These are phyloP conservation scores for Leptatherina wallacei DNA, from an alignment of 2,797 vertebrate genomes.

Conservation along the genomic window DNA sequence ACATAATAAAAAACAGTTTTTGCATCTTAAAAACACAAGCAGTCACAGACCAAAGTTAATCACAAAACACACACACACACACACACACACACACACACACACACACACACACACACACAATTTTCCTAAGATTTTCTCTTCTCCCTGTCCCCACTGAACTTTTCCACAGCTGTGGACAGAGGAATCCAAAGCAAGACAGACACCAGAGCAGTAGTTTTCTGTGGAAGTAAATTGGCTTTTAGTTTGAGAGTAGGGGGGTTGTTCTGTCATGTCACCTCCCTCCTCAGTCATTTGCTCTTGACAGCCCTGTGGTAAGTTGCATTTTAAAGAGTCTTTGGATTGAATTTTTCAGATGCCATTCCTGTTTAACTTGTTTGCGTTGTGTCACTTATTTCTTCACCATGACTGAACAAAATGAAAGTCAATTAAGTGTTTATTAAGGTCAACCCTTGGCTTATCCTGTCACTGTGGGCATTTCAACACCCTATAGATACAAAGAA, in stretches of 20 bases:
- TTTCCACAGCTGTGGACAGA: slow-evolving; percentile 78
- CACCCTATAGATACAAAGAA: slow-evolving; percentile 45
- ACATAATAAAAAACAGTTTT: too few relatives aligned
- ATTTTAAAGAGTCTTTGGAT: slow-evolving; percentile 70
- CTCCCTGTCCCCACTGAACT: slow-evolving; percentile 52
- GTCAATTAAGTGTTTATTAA: slow-evolving; percentile 78
- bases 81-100: too few relatives aligned
- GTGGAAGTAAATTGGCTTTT: slow-evolving; percentile 12
- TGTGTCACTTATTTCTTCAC: slow-evolving; percentile 72
- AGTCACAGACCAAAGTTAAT: too few relatives aligned
- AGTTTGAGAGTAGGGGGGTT: slow-evolving; percentile 21
- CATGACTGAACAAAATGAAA: slow-evolving; percentile 76
- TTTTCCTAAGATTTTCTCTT: slow-evolving; percentile 40
- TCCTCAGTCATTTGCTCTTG: slow-evolving; percentile 73
- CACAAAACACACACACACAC: too few relatives aligned
- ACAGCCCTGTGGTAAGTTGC: slow-evolving; percentile 76
- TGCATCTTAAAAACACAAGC: too few relatives aligned
- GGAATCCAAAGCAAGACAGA: slow-evolving; percentile 66
- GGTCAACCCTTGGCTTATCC: slow-evolving; percentile 68
- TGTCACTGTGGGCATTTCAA: slow-evolving; percentile 58
- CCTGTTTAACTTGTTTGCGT: slow-evolving; percentile 76
- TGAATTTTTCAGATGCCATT: slow-evolving; percentile 79
- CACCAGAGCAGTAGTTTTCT: slow-evolving; percentile 56
- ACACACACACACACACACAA: slow-evolving; percentile 26
- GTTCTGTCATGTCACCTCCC: slow-evolving; percentile 71